Evolutionary conservation across 2,888 invertebrate species (phyloP), one percentile per base, ranked within the genome.

Genomic region (Fissipunctia ypsillon): DNA sequence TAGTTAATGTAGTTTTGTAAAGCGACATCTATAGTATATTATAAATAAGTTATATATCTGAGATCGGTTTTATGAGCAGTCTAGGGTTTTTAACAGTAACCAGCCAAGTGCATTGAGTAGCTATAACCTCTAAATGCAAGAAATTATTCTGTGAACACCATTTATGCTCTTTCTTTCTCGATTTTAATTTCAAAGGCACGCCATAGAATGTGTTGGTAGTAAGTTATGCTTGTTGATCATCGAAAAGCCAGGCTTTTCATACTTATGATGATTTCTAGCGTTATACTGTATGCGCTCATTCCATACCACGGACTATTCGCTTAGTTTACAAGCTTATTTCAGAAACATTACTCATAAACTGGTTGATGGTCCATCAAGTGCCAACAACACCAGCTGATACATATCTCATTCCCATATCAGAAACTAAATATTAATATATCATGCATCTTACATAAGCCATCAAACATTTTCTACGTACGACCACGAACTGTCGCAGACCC

Each of bases 401-500:
- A 57, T 60, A 78, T 83, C 73, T 78, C 54, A 60, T 65, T 68
- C 50, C 28, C 12, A 25, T 76, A 80, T 72, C 77, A 70, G 28
- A 81, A 67, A 73, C 61, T 41, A 59, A 79, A 83, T 71, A 75
- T 78, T 78, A 76, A 79, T 79, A 80, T 43, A 80, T 86, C 71
- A 86, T 74, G 35, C 76, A 80, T 76, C 83, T 87, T 87, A 85
- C 56, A 85, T 87, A 89, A 88, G 77, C 78, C 71, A 87, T 89
- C 88, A 86, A 75, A 83, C 76, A 79, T 84, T 85, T 84, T 86
- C 81, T 84, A 84, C 81, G 81, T 72, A 80, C 63, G 66, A 69
- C 80, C 81, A 81, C 84, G 81, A 84, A 81, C 76, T 87, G 89
- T 88, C 85, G 81, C 89, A 76, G 78, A 78, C 78, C 73, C 73